Evolutionary conservation across 2,797 vertebrate genomes (phyloP), one percentile per base, ranked within the genome.

Genomic region (Micropoecilia bifurca): DNA sequence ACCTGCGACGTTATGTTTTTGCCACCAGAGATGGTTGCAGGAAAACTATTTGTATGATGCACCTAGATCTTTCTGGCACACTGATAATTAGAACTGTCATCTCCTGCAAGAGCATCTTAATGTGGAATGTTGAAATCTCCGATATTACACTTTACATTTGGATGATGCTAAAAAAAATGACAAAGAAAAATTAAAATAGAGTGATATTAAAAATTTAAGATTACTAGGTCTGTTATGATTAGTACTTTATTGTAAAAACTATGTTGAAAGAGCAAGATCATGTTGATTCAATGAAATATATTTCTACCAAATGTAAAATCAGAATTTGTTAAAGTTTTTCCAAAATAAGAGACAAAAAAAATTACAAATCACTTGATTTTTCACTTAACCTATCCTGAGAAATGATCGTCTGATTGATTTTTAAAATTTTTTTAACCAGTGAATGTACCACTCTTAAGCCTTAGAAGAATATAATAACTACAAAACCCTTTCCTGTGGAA

Each of bases 11-110:
- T 83, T 93, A 87, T 91, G 88, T 92, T 94, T 85, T 91, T 91
- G 91, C 90, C 93, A 92, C 90, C 85, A 85, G 93, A 92, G 92
- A 94, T 82, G 80, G 68, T 89, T 87, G 80, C 86, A 61, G 71
- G 78, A 83, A 91, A 91, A 90, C 76, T 91, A 91, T 91, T 92
- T 93, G 90, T 90, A 87, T 81, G 81, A 88, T 66, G 74, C 90
- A 93, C 91, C 94, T 94, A 92, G 88, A 91, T 92, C 86, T 87
- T 90, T 88, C 90, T 86, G 82, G 83, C 86, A 78, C 88, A 77
- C 85, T 86, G 86, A 87, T 89, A 89, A 91, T 92, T 90, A 91
- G 83, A 86, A 80, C 73, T 66, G 81, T 91, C 89, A 85, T 86
- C 86, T 87, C 80, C 89, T 80, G 88, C 80, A 89, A 90, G 88